These are phyloP conservation scores for Glossophaga mutica DNA, from an alignment of 2,797 vertebrate species.

Conservation along the genomic window DNA sequence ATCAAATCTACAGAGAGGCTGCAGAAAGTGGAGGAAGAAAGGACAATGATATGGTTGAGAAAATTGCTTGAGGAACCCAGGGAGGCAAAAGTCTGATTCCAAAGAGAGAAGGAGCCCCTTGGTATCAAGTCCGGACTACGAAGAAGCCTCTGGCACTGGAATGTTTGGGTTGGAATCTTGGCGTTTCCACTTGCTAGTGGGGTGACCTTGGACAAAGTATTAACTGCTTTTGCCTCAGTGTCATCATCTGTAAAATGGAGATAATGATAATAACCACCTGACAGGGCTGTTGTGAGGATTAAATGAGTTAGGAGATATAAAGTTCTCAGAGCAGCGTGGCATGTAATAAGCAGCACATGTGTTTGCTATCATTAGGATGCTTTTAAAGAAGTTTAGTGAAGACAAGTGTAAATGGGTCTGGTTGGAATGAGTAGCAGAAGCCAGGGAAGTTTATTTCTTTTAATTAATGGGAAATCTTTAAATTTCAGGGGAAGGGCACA, in stretches of 20 bases:
- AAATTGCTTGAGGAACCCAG: background rate
- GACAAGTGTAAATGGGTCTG: background rate
- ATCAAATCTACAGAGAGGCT: background rate
- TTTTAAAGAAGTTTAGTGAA: background rate
- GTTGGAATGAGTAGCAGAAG: background rate
- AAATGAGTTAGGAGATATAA: background rate
- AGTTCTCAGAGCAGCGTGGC: background rate
- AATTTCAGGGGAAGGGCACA: background rate
- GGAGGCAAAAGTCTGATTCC: background rate
- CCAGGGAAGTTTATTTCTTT: background rate
- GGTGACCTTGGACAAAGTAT: background rate
- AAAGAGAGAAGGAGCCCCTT: background rate
- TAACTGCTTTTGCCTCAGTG: background rate
- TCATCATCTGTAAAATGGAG: background rate
- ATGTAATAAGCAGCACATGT: background rate
- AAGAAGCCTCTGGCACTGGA: background rate
- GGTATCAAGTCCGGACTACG: background rate
- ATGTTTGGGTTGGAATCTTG: background rate
- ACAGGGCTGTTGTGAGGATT: background rate
- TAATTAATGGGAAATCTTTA: background rate
- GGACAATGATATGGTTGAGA: background rate
- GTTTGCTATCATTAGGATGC: background rate
- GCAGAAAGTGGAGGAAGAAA: background rate
- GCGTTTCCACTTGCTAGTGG: background rate
- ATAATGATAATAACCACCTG: background rate